These are phyloP conservation scores for Lates japonicus DNA, from an alignment of 2,797 vertebrate genomes.

Conservation along the genomic window DNA sequence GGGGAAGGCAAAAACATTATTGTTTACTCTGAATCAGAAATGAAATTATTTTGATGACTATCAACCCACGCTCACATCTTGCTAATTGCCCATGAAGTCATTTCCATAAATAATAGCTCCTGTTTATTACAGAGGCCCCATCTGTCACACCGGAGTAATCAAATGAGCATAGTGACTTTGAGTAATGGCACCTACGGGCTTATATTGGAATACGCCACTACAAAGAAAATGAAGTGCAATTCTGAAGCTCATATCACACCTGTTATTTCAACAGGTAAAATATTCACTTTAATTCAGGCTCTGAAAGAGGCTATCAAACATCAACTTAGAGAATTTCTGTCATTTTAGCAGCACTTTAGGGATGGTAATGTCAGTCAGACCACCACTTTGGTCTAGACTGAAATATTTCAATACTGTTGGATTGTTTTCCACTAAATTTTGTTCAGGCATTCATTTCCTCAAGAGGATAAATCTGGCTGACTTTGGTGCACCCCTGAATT, in stretches of 20 bases:
- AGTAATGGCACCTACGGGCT: slow-evolving; percentile 55
- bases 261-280: slow-evolving; percentile 4
- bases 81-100: slow-evolving; percentile 78
- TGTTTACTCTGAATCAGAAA: slow-evolving; percentile 56
- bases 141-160: slow-evolving; percentile 75
- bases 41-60: slow-evolving; percentile 58
- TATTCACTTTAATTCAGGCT: not conserved
- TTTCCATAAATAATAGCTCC: slow-evolving; percentile 80
- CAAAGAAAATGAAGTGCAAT: slow-evolving; percentile 24
- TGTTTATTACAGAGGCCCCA: slow-evolving; percentile 68
- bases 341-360: not conserved
- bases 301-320: not conserved
- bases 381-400: not conserved
- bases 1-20: slow-evolving; percentile 31
- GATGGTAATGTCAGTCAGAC: not conserved
- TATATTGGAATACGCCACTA: slow-evolving; percentile 17
- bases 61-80: slow-evolving; percentile 59
- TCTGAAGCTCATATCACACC: slow-evolving; percentile 18
- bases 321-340: slow-evolving; percentile 1
- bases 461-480: not conserved
- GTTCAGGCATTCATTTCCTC: not conserved
- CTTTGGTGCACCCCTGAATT: not conserved
- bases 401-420: slow-evolving; percentile 6
- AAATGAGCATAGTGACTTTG: slow-evolving; percentile 69
- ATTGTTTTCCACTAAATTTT: not conserved